phyloP scores from a whole-genome alignment of 1,140 invertebrate species.

The Hermatobates lingyangjiaoensis region DNA sequence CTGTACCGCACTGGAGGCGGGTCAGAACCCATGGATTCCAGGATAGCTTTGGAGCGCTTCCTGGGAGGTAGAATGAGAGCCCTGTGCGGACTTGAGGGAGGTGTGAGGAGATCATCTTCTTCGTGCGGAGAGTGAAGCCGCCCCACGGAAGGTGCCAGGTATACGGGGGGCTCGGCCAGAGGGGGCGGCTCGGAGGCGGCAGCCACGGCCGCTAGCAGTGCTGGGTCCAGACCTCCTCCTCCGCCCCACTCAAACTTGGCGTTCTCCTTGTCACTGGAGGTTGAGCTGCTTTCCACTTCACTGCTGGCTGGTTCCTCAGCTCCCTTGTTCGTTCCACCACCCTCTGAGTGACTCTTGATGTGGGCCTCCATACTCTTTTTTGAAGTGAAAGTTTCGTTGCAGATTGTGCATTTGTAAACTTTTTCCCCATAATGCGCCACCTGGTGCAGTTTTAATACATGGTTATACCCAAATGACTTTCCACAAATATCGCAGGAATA shows the following conservation, averaged over 20 bases:
- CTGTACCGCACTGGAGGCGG: conserved; percentile 35
- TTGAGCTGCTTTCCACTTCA: conserved; percentile 21
- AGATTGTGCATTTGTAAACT: conserved; percentile 79
- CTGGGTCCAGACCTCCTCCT: conserved; percentile 24
- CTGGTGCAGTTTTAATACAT: conserved; percentile 69
- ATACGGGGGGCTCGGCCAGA: conserved; percentile 19
- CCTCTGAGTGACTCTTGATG: conserved; percentile 69
- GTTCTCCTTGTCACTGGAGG: conserved; percentile 29
- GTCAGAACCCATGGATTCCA: conserved; percentile 39
- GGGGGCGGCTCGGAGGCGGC: conserved; percentile 16
- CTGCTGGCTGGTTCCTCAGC: conserved; percentile 19
- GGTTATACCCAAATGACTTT: conserved; percentile 73
- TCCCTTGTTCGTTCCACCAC: conserved; percentile 17
- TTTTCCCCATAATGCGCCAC: conserved; percentile 82
- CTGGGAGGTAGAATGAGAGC: conserved; percentile 38
- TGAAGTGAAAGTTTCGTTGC: conserved; percentile 69
- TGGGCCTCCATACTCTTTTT: conserved; percentile 78
- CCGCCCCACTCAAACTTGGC: not conserved
- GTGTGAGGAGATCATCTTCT: conserved; percentile 30
- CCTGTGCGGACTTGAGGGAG: conserved; percentile 36
- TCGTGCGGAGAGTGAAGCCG: conserved; percentile 18
- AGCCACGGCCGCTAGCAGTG: conserved; percentile 27
- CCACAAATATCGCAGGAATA: conserved; percentile 57
- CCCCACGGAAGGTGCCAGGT: conserved; percentile 12
- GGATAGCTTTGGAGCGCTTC: conserved; percentile 57